phyloP scores from a whole-genome alignment of 64 coral and sea anemone species.

The Hydrozoanthus tunicans region DNA sequence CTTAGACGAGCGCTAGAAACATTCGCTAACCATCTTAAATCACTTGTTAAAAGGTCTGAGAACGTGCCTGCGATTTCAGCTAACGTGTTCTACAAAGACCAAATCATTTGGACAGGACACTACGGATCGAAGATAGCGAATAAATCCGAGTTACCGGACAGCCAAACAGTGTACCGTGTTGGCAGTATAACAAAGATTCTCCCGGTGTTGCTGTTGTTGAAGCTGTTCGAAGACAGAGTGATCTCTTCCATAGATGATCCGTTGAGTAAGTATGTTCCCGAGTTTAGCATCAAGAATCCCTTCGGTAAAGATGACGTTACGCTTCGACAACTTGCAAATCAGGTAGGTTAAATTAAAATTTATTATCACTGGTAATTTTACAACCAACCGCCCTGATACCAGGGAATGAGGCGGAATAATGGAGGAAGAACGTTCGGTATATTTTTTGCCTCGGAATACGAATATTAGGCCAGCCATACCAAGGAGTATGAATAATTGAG shows the following conservation, averaged over 20 bases:
- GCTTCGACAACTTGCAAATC: constrained; percentile 78
- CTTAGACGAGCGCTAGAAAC: constrained; percentile 17
- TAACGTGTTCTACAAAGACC: constrained; percentile 45
- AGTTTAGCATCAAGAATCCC: constrained; percentile 67
- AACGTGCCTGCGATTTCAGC: constrained; percentile 55
- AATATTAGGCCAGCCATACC: too few species aligned
- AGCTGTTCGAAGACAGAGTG: constrained; percentile 50
- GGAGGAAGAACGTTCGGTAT: too few species aligned
- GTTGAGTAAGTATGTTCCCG: constrained; percentile 63
- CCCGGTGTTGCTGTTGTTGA: constrained; percentile 51
- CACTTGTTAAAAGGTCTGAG: constrained; percentile 1
- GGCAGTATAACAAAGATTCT: constrained; percentile 68
- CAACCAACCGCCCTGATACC: too few species aligned
- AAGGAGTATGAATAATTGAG: too few species aligned
- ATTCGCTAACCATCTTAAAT: constrained; percentile 29
- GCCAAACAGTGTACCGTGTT: constrained; percentile 57
- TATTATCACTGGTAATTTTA: neutral
- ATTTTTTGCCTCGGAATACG: too few species aligned
- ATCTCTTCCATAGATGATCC: constrained; percentile 66
- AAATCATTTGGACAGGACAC: constrained; percentile 44
- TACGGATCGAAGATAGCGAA: constrained; percentile 41
- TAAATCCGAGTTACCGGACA: constrained; percentile 36
- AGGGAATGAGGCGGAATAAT: too few species aligned
- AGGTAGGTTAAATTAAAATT: constrained; percentile 5
- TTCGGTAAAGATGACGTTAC: constrained; percentile 66